Percentiles rank a stretch among this genome's conserved stretches.
Conservation (phyloP, 1,140 invertebrate genomes). For the Aphelinus certus region DNA sequence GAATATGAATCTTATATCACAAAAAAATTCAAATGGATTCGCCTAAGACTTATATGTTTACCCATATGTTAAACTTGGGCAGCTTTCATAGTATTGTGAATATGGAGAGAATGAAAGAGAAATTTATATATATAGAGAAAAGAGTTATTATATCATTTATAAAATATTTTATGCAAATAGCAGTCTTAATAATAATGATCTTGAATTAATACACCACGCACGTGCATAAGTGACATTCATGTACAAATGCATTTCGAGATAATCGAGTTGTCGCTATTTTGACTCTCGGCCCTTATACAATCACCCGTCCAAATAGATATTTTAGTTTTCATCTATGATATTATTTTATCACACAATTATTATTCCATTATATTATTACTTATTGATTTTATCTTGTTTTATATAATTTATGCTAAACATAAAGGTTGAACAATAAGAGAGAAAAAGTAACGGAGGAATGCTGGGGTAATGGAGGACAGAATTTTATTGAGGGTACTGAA, state of each 20-base stretch:
- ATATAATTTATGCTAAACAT: conserved; percentile 5
- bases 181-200: conserved; percentile 5
- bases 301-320: conserved; percentile 39
- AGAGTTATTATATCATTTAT: conserved; percentile 5
- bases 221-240: conserved; percentile 10
- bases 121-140: not conserved
- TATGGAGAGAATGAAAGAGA: conserved; percentile 28
- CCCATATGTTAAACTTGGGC: too few species aligned
- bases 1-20: too few species aligned
- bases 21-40: too few species aligned
- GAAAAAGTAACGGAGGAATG: too few species aligned
- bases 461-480: too few species aligned
- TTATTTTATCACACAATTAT: conserved; percentile 3
- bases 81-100: too few species aligned
- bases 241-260: conserved; percentile 17
- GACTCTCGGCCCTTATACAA: conserved; percentile 33
- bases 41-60: too few species aligned
- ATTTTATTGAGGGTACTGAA: too few species aligned
- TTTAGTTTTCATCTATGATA: not conserved
- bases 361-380: conserved; percentile 14
- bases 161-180: conserved; percentile 4
- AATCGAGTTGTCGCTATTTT: conserved; percentile 20
- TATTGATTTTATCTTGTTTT: conserved; percentile 28
- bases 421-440: not conserved
- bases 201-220: not conserved